Conservation (phyloP, 53 echinoderm and acorn worm genomes). For the Paracentrotus lividus region DNA sequence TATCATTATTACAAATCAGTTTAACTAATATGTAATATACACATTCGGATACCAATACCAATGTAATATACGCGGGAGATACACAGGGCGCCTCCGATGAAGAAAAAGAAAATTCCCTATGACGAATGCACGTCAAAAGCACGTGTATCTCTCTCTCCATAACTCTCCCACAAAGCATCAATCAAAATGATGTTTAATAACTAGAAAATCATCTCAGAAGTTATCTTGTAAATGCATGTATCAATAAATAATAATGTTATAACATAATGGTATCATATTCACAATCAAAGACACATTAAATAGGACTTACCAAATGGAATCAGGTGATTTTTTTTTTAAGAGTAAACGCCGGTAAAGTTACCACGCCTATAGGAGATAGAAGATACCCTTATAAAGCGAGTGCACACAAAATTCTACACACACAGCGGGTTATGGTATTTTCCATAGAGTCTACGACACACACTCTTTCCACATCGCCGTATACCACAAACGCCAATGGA, state of each 20-base stretch:
- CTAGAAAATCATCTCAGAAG: background rate
- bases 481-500: background rate
- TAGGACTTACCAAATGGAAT: background rate
- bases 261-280: background rate
- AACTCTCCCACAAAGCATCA: background rate
- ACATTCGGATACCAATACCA: background rate
- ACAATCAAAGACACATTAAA: background rate
- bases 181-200: background rate
- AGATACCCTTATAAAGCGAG: background rate
- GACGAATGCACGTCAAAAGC: background rate
- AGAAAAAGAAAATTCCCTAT: background rate
- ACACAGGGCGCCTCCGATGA: background rate
- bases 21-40: too few relatives aligned
- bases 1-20: too few relatives aligned
- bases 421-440: constrained; percentile 1
- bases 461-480: background rate
- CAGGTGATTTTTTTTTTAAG: background rate
- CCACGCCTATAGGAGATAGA: constrained; percentile 11
- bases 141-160: background rate
- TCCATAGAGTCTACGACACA: background rate
- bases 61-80: background rate
- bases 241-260: background rate
- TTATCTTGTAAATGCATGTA: background rate
- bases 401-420: background rate
- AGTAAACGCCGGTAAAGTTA: background rate